Base-by-base conservation (phyloP, 2,888 invertebrate species). In the Ecdyonurus torrentis region DNA sequence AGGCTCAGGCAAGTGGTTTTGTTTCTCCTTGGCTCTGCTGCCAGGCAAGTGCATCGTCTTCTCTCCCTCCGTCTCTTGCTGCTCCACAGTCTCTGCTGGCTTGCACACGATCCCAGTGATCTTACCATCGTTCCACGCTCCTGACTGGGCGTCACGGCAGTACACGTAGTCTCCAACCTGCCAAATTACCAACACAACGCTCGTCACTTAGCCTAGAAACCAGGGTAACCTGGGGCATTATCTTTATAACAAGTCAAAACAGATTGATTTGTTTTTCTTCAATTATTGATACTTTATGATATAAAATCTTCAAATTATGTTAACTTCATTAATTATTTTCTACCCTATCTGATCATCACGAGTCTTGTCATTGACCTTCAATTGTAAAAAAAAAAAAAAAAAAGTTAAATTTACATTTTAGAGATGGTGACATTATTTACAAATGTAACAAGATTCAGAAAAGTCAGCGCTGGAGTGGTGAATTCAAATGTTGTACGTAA, bases 101-200 rank as follows among this genome's bases (percentile, higher is more conserved):
- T 77, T 73, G 25, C 72, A 70, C 0, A 80, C 77, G 67, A 85
- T 83, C 67, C 78, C 76, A 1, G 76, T 67, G 66, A 86, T 78
- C 70, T 78, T 80, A 0, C 82, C 87, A 74, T 89, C 89, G 72
- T 83, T 83, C 89, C 89, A 90, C 7, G 84, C 82, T 5, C 87
- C 87, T 69, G 78, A 76, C 61, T 78, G 76, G n/a, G 72, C 70
- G 69, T 85, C 81, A 64, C 78, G 76, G 61, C 82, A 79, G 73
- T 90, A 89, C 63, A 90, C 75, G 1, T 82, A 72, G 72, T 89
- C 88, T 23, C 83, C 86, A 61, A 74, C 66, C 74, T 76, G 62
- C 15, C 15, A 10, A 58, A 58, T 1, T 25, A n/a, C 10, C 2
- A 0, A 61, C n/a, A 2, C 20, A 50, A 20, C n/a, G 3, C 19